Conservation (phyloP, 2,797 vertebrate species). For the Mormyrus proboscirostris region DNA sequence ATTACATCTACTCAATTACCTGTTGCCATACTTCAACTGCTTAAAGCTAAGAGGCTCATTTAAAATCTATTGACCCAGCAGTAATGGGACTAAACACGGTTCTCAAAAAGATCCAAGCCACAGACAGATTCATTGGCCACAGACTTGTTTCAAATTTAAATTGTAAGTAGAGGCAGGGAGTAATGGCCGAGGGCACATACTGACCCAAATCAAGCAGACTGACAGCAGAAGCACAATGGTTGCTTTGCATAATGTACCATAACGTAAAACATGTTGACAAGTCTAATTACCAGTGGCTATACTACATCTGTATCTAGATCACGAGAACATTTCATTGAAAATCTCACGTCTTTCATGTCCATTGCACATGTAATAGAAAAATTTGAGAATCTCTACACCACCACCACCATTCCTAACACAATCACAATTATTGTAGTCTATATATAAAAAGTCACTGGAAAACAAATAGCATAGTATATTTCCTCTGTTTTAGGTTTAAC, state of each 20-base stretch:
- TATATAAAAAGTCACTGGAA: not conserved
- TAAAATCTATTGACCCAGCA: not conserved
- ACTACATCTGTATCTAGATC: not conserved
- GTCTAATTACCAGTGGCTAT: not conserved
- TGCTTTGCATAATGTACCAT: not conserved
- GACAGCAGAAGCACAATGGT: not conserved
- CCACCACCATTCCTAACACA: not conserved
- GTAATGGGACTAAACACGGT: not conserved
- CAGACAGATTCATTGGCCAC: not conserved
- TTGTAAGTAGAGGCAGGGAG: not conserved
- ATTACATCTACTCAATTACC: not conserved
- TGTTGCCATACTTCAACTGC: not conserved
- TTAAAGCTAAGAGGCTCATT: conserved; percentile 6
- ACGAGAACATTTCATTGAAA: not conserved
- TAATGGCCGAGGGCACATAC: not conserved
- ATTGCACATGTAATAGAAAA: not conserved
- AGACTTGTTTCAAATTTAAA: not conserved
- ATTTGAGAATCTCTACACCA: not conserved
- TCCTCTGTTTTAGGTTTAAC: not conserved
- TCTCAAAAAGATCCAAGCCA: not conserved
- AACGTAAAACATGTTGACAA: not conserved
- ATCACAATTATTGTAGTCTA: not conserved
- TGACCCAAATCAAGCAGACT: not conserved
- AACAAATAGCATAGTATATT: not conserved
- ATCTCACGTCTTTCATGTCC: not conserved